A percentile compares a stretch with the other conserved stretches of the same genome.
These are phyloP conservation scores for Morpho helenor DNA, from an alignment of 2,888 invertebrate genomes.

Conservation along the genomic window DNA sequence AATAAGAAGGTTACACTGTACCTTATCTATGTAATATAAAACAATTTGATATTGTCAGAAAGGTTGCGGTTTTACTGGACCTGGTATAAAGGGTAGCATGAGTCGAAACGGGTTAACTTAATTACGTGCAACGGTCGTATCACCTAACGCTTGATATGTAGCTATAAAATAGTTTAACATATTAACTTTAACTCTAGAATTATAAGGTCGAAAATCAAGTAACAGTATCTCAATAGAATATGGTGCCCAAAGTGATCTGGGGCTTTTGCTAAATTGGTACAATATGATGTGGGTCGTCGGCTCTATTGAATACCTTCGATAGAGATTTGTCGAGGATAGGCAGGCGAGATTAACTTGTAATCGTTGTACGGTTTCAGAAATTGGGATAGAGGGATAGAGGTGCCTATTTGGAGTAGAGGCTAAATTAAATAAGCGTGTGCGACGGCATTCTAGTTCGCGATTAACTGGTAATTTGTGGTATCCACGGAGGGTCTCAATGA, in stretches of 20 bases:
- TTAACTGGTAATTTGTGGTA: background rate
- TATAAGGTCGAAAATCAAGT: slow-evolving; percentile 6
- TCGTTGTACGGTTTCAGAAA: slow-evolving; percentile 7
- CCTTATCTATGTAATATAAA: background rate
- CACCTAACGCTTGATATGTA: slow-evolving; percentile 5
- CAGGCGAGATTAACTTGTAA: slow-evolving; percentile 10
- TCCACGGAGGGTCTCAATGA: background rate
- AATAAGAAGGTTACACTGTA: too few relatives aligned
- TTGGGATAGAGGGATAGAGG: slow-evolving; percentile 7
- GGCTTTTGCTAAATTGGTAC: slow-evolving; percentile 10
- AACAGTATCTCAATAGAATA: slow-evolving; percentile 8
- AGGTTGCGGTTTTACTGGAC: slow-evolving; percentile 6
- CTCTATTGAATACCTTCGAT: slow-evolving; percentile 9
- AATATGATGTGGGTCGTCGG: slow-evolving; percentile 7
- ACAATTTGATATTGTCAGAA: slow-evolving; percentile 1
- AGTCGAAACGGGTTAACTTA: slow-evolving; percentile 11
- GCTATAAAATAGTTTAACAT: slow-evolving; percentile 1
- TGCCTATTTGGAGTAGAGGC: background rate
- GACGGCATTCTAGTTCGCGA: background rate
- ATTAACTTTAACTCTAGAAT: background rate
- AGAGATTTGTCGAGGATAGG: slow-evolving; percentile 7
- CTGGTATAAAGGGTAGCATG: slow-evolving; percentile 4
- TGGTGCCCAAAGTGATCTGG: slow-evolving; percentile 6
- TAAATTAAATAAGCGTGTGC: background rate
- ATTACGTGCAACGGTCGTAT: slow-evolving; percentile 12